Conservation (phyloP, 2,113 vertebrate genomes). For the Steatornis caripensis region DNA sequence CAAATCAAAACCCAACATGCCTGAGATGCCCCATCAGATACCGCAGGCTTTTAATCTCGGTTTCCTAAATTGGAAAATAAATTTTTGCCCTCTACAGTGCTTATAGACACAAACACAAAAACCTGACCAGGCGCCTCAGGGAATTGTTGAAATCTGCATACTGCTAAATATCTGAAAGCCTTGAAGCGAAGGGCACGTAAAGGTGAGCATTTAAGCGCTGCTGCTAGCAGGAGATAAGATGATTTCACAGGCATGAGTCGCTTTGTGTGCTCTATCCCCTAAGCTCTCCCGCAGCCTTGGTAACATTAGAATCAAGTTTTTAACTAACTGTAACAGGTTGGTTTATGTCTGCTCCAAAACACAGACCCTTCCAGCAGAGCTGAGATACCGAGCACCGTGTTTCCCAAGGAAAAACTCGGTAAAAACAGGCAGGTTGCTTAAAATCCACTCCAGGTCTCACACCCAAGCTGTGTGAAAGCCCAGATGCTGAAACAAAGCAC, state of each 20-base stretch:
- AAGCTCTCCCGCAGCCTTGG: not conserved
- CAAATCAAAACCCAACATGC: not conserved
- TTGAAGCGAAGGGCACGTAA: not conserved
- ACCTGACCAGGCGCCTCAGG: not conserved
- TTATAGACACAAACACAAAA: not conserved
- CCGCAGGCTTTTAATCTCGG: not conserved
- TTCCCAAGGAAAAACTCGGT: not conserved
- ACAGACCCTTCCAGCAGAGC: not conserved
- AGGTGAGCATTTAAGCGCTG: not conserved
- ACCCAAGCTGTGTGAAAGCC: not conserved
- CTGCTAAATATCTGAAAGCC: not conserved
- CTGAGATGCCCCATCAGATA: not conserved
- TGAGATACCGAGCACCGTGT: rapidly evolving
- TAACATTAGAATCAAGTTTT: not conserved
- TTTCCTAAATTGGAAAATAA: not conserved
- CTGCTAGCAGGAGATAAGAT: not conserved
- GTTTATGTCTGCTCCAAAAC: not conserved
- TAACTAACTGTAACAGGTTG: not conserved
- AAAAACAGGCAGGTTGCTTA: not conserved
- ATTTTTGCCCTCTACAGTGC: not conserved
- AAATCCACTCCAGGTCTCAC: not conserved
- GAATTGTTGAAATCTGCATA: not conserved
- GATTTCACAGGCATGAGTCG: not conserved
- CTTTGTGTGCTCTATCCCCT: not conserved
- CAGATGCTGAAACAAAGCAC: rapidly evolving